These are phyloP conservation scores for Phrynocephalus vlangalii DNA, from an alignment of 2,797 vertebrate genomes.

Conservation along the genomic window DNA sequence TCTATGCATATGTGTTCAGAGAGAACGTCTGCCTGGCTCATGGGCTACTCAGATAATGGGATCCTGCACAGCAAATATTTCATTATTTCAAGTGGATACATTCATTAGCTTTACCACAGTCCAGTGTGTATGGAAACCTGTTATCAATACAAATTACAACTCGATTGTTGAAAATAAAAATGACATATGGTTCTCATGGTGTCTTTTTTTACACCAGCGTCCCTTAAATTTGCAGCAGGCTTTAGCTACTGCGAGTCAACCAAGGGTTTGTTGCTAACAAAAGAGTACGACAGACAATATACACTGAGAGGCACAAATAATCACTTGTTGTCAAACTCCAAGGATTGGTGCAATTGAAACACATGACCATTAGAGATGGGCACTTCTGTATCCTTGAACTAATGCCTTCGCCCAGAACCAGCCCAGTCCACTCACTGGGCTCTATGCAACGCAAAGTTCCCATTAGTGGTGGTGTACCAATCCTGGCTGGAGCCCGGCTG, in stretches of 20 bases:
- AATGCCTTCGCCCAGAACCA: too few species aligned
- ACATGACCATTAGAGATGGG: not conserved
- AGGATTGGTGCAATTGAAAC: not conserved
- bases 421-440: too few species aligned
- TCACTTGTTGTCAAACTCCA: not conserved
- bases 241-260: slow-evolving; percentile 1
- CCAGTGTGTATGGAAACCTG: slow-evolving; percentile 45
- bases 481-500: too few species aligned
- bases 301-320: slow-evolving; percentile 9
- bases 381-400: too few species aligned
- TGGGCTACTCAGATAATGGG: slow-evolving; percentile 5
- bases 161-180: slow-evolving; percentile 24
- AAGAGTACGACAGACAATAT: slow-evolving; percentile 10
- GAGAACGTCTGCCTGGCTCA: slow-evolving; percentile 34
- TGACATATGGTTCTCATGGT: slow-evolving; percentile 27
- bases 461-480: too few species aligned
- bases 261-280: not conserved
- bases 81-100: slow-evolving; percentile 39
- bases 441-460: too few species aligned
- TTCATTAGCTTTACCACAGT: slow-evolving; percentile 35
- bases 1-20: slow-evolving; percentile 18
- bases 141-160: slow-evolving; percentile 40
- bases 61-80: not conserved
- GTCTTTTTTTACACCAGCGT: not conserved
- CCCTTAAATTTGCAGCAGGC: slow-evolving; percentile 7